phyloP scores from a whole-genome alignment of 1,140 invertebrate species.

The Pseudoatta argentina region DNA sequence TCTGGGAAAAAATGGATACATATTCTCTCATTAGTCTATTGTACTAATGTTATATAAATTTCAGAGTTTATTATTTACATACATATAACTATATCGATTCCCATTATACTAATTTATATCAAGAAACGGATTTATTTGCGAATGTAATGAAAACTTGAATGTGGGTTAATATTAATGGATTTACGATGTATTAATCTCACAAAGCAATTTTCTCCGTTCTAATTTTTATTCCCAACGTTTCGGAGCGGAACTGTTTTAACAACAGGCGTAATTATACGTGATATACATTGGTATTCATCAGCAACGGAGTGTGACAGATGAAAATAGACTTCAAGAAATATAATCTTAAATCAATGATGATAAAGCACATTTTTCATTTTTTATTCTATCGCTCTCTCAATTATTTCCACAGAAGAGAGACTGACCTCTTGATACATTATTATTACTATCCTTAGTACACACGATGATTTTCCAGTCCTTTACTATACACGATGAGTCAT shows the following conservation, averaged over 20 bases:
- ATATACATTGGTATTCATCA: constrained; percentile 36
- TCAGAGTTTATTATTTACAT: neutral
- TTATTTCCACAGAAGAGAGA: neutral
- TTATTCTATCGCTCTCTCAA: neutral
- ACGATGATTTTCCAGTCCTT: too few species aligned
- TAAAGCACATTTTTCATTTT: constrained; percentile 12
- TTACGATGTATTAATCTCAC: constrained; percentile 31
- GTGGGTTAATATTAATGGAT: constrained; percentile 48
- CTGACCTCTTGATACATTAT: neutral
- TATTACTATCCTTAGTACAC: neutral
- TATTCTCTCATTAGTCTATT: constrained; percentile 7
- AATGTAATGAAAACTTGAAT: constrained; percentile 35
- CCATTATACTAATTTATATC: neutral
- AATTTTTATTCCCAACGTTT: constrained; percentile 53
- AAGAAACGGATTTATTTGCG: constrained; percentile 11
- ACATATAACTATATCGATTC: neutral
- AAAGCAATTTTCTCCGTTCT: constrained; percentile 48
- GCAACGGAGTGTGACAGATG: constrained; percentile 47
- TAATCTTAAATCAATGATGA: constrained; percentile 6
- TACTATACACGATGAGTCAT: too few species aligned
- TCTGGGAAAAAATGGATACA: neutral
- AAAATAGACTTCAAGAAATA: constrained; percentile 20
- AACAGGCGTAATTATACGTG: constrained; percentile 28
- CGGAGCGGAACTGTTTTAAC: constrained; percentile 59
- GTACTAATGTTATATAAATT: neutral